Evolutionary conservation across 2,888 invertebrate species (phyloP).

Genomic region (Phalangium opilio): DNA sequence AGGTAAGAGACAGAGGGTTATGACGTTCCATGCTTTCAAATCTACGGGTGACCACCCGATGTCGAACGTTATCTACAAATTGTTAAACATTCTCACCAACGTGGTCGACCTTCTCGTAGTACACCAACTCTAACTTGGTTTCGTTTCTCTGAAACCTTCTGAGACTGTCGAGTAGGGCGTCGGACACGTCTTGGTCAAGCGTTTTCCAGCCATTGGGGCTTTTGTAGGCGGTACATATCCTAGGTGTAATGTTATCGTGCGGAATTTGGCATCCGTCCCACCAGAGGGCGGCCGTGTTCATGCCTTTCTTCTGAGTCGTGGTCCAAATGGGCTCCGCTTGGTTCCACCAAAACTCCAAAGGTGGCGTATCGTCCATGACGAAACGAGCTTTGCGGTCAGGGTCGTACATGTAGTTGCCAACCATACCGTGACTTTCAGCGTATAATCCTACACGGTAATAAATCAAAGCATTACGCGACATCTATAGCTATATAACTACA

Average conservation of each 20-base stretch:
- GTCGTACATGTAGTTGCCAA: conserved; percentile 31
- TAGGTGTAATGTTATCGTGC: conserved; percentile 9
- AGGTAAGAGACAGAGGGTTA: too few relatives aligned
- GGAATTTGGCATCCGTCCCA: conserved; percentile 21
- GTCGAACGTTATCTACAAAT: too few relatives aligned
- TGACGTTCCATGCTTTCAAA: too few relatives aligned
- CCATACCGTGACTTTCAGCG: conserved; percentile 29
- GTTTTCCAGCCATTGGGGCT: neutral
- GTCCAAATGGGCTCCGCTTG: conserved; percentile 21
- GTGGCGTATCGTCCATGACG: conserved; percentile 9
- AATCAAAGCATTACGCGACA: too few relatives aligned
- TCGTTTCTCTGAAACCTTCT: conserved; percentile 10
- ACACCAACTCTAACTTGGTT: conserved; percentile 20
- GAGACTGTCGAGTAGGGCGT: conserved; percentile 6
- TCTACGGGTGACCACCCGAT: too few relatives aligned
- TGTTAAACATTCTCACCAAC: too few relatives aligned
- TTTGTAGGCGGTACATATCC: conserved; percentile 11
- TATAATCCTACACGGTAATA: conserved; percentile 22
- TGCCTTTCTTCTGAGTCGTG: conserved; percentile 16
- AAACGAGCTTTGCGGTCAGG: conserved; percentile 20
- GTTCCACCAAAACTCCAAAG: conserved; percentile 20
- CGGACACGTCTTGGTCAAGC: conserved; percentile 1
- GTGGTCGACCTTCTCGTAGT: conserved; percentile 14
- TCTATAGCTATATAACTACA: too few relatives aligned
- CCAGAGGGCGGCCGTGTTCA: conserved; percentile 18